Base-by-base conservation (phyloP, 2,888 invertebrate species). In the Pollenia angustigena region DNA sequence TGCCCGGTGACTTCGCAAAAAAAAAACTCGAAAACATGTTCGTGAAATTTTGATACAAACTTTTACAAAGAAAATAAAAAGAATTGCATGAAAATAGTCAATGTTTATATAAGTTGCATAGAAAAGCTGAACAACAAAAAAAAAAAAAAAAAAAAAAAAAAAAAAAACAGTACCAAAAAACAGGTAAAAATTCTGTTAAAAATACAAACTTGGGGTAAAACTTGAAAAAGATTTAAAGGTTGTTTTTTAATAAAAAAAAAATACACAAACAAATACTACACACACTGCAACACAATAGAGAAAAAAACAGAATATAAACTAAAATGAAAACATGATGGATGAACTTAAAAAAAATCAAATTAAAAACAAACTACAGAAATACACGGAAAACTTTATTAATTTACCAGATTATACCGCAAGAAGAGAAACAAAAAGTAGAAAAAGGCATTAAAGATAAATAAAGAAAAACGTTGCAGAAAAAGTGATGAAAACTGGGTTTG, bases 371-470 rank as follows among this genome's bases (percentile, higher is more conserved):
- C 40, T 66, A 18, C 23, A 42, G 6, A n/a, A 52, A 42, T 23
- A 48, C 40, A 68, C 56, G 44, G 14, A 81, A 81, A 81, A 81
- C 81, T 81, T 74, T 74, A 81, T 74, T 81, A 81, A 74, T 81
- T 74, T 74, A 66, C 46, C 62, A 72, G 72, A 81, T 72, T 81
- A 54, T 46, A 44, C 54, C 40, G 12, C 32, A 71, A 52, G 8
- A 52, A 74, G 46, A 46, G 7, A 23, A 23, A 66, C 62, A 69
- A 12, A 48, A 50, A 60, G 50, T 10, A 44, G 23, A 54, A 12
- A 71, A 44, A 3, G 1, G 46, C 18, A 18, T 44, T 16, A 18
- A 54, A 56, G 44, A 1, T 8, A 44, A 16, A 56, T 42, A 56
- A 72, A 56, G 44, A 72, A 46, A 71, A 72, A 44, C 54, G 14